Evolutionary conservation across 2,888 invertebrate species (phyloP), one percentile per base, ranked within the genome.

Genomic region (Cerceris ruficornis): DNA sequence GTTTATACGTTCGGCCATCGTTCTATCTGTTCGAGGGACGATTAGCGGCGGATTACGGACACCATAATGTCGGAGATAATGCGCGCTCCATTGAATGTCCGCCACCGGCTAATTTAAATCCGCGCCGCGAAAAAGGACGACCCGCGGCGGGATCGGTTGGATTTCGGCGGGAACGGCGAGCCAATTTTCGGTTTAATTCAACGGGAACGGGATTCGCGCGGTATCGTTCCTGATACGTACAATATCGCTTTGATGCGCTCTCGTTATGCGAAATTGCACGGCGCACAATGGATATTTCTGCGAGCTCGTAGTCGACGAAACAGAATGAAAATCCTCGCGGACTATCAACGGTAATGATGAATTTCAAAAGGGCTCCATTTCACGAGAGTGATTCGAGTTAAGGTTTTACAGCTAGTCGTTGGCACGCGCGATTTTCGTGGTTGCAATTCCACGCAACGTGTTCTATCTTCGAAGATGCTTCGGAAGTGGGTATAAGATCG

Each of bases 1-100:
- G 73, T 77, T 80, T 80, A 71, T 69, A 65, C 75, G 83, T 80
- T 46, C 42, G 4, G 65, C 65, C 54, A 67, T 77, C 82, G 70
- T 72, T 75, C 76, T 59, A 75, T 77, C 80, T 76, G 80, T 81
- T 77, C 69, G 70, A 69, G 82, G 76, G 86, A 84, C 86, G 88
- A 88, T 89, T 90, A 87, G 81, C 77, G 77, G 75, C 74, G 86
- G 82, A 85, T 87, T 85, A 84, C 74, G 69, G 59, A 58, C 60
- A 62, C 76, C 72, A 72, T 76, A 72, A 83, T 82, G 86, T 76
- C 75, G 78, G 66, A 62, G 70, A 81, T 86, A 86, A 87, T 84
- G 79, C 73, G 64, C 55, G 75, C 64, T 62, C 72, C 75, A 84
- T 86, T 81, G 76, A 85, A 81, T 73, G 59, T 77, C 55, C 79